A percentile compares a stretch with the other conserved stretches of the same genome.
These are phyloP conservation scores for Drosophila ohnishii DNA, from an alignment of 1,140 invertebrate species.

Conservation along the genomic window DNA sequence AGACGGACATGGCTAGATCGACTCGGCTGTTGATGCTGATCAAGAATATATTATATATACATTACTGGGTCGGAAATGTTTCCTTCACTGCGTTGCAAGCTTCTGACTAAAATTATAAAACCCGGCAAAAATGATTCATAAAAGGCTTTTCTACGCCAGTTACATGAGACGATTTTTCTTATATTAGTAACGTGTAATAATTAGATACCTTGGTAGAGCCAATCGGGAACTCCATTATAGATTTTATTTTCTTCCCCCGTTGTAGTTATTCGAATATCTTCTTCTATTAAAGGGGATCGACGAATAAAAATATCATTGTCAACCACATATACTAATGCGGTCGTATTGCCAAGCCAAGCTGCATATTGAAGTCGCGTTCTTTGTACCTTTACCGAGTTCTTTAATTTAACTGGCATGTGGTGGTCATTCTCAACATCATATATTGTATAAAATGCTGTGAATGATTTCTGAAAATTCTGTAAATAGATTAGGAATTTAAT, in stretches of 20 bases:
- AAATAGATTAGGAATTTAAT: conserved; percentile 60
- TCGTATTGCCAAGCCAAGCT: conserved; percentile 90
- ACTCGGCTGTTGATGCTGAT: too few species aligned
- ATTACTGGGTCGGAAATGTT: too few species aligned
- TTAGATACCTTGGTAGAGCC: conserved; percentile 93
- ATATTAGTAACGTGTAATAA: background rate
- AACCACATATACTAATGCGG: conserved; percentile 88
- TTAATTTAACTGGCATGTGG: conserved; percentile 90
- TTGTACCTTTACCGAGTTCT: conserved; percentile 87
- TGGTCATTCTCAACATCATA: conserved; percentile 94
- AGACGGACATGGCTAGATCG: too few species aligned
- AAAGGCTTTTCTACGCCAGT: too few species aligned
- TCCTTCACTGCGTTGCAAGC: too few species aligned
- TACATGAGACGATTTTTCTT: background rate
- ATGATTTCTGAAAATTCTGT: conserved; percentile 91
- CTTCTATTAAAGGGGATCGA: conserved; percentile 86
- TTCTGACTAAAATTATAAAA: too few species aligned
- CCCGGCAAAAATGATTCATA: too few species aligned
- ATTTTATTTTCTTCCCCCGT: conserved; percentile 89
- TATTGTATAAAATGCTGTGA: conserved; percentile 92
- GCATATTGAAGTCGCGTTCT: conserved; percentile 89
- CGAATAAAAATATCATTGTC: conserved; percentile 95
- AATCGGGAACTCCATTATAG: conserved; percentile 96
- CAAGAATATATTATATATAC: too few species aligned
- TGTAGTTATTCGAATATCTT: conserved; percentile 88